Percentiles rank a stretch among this genome's conserved stretches.
These are phyloP conservation scores for Protodeltote pygarga DNA, from an alignment of 2,888 invertebrate species.

Conservation along the genomic window DNA sequence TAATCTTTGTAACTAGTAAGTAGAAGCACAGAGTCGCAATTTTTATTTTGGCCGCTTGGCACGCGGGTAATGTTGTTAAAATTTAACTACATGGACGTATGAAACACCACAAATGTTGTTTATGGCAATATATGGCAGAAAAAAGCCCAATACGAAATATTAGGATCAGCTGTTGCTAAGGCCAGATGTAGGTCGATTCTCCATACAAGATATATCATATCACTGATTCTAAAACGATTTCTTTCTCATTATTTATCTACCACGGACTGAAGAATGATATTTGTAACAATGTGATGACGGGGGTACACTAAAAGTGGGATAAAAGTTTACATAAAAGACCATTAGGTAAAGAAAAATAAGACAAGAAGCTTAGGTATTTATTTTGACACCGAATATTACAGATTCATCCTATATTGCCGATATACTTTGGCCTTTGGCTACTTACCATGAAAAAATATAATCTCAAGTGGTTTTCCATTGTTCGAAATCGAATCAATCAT, in stretches of 20 bases:
- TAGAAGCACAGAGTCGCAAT: constrained; percentile 42
- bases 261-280: too few relatives aligned
- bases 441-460: constrained; percentile 3
- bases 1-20: constrained; percentile 18
- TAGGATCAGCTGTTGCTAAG: constrained; percentile 29
- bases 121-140: constrained; percentile 17
- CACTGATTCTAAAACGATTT: too few relatives aligned
- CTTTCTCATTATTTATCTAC: too few relatives aligned
- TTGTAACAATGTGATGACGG: too few relatives aligned
- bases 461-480: constrained; percentile 4
- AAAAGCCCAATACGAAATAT: constrained; percentile 12
- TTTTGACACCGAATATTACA: constrained; percentile 1
- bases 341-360: constrained; percentile 4
- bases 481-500: constrained; percentile 33
- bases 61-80: constrained; percentile 61
- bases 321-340: background rate
- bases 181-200: background rate
- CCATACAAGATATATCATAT: too few relatives aligned
- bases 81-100: constrained; percentile 63
- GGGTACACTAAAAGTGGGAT: too few relatives aligned
- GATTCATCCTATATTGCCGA: constrained; percentile 8
- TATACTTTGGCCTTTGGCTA: background rate
- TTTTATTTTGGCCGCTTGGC: constrained; percentile 61
- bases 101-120: constrained; percentile 40
- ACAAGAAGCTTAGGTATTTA: constrained; percentile 1